phyloP scores from a whole-genome alignment of 2,888 invertebrate species.

The Ichneumoninae sp. region DNA sequence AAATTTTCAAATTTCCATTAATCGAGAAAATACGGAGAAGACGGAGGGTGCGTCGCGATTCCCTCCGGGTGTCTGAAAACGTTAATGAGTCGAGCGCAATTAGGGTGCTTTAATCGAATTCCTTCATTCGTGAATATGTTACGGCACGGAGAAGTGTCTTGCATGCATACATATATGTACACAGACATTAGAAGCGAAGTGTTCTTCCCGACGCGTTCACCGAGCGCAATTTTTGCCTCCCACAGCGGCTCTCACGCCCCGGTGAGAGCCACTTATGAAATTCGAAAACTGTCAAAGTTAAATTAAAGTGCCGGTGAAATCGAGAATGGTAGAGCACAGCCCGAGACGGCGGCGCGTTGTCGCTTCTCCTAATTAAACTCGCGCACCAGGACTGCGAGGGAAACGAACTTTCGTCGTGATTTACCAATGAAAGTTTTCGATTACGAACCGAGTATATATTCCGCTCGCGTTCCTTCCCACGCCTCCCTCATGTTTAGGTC shows the following conservation, averaged over 20 bases:
- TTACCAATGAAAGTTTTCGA: constrained; percentile 56
- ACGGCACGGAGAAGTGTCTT: not conserved
- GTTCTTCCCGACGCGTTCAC: constrained; percentile 2
- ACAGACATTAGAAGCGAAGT: constrained; percentile 28
- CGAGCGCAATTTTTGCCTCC: not conserved
- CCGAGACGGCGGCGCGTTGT: constrained; percentile 58
- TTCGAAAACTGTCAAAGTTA: constrained; percentile 75
- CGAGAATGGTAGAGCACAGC: constrained; percentile 63
- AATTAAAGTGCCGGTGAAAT: constrained; percentile 73
- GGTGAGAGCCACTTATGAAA: constrained; percentile 62
- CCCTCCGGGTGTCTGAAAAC: constrained; percentile 50
- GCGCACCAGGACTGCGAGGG: not conserved
- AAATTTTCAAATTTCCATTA: constrained; percentile 20
- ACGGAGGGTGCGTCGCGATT: constrained; percentile 12
- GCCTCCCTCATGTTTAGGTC: not conserved
- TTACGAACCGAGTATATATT: constrained; percentile 24
- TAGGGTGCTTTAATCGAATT: constrained; percentile 61
- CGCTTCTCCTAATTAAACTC: constrained; percentile 73
- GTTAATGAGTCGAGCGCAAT: constrained; percentile 58
- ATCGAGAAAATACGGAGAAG: constrained; percentile 7
- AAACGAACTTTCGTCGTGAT: constrained; percentile 53
- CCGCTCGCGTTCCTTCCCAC: not conserved
- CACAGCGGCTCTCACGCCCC: constrained; percentile 8
- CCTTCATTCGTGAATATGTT: constrained; percentile 32
- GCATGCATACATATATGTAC: constrained; percentile 16